Evolutionary conservation across 2,797 vertebrate genomes (phyloP).

Genomic region (Chaetophractus vellerosus): DNA sequence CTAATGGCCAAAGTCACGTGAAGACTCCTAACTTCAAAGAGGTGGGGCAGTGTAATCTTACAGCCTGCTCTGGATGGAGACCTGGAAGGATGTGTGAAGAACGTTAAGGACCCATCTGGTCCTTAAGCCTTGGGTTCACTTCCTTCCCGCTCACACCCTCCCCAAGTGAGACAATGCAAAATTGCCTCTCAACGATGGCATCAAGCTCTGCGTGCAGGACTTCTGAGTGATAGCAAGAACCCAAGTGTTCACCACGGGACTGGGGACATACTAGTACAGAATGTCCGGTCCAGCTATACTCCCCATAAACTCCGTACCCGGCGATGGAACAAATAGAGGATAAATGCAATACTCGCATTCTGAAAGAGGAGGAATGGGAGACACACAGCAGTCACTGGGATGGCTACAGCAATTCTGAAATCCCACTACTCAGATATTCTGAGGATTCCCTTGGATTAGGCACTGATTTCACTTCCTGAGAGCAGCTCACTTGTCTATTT

Average conservation of each 20-base stretch:
- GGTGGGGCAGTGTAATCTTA: rapidly evolving
- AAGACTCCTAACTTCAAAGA: neutral
- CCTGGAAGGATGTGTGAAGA: neutral
- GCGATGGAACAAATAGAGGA: no score
- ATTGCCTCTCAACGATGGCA: neutral
- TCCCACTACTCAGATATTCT: no score
- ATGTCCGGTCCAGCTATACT: no score
- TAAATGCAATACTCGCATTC: no score
- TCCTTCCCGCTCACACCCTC: neutral
- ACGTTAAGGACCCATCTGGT: rapidly evolving
- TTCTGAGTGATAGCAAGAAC: neutral
- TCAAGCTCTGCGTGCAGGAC: neutral
- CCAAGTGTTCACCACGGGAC: neutral
- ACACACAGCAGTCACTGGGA: no score
- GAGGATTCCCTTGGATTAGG: no score
- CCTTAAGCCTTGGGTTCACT: neutral
- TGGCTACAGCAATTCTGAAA: no score
- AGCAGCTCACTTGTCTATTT: no score
- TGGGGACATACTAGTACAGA: neutral
- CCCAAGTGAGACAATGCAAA: neutral
- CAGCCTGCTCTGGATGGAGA: neutral
- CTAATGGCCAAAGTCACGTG: neutral
- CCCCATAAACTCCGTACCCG: neutral
- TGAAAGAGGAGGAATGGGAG: no score
- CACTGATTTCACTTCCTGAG: no score